phyloP scores from a whole-genome alignment of 53 echinoderm and acorn worm species.

The Echinometra lucunter region DNA sequence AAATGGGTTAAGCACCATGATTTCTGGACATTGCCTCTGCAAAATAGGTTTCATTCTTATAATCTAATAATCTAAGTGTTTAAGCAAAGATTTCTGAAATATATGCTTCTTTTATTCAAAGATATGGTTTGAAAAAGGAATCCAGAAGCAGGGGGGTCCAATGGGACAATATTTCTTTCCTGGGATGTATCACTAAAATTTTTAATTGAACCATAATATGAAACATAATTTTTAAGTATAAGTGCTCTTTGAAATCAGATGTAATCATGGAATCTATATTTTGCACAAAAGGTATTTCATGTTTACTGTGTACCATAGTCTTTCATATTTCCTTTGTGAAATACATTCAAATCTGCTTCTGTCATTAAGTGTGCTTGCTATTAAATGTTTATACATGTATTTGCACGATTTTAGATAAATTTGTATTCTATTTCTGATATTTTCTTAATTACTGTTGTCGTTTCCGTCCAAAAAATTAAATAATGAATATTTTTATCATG shows the following conservation, averaged over 20 bases:
- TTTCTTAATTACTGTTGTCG: not conserved
- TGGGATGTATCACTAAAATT: not conserved
- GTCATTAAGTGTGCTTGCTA: not conserved
- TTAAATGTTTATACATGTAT: not conserved
- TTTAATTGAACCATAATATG: not conserved
- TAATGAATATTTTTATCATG: not conserved
- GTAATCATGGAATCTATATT: not conserved
- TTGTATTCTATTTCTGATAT: not conserved
- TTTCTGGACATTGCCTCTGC: no score
- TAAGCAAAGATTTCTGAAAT: not conserved
- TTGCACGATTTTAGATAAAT: not conserved
- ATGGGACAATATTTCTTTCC: not conserved
- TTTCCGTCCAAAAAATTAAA: not conserved
- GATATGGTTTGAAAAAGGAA: not conserved
- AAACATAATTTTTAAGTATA: not conserved
- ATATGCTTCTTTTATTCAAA: not conserved
- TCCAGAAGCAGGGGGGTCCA: not conserved
- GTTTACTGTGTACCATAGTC: not conserved
- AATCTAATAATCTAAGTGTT: not conserved
- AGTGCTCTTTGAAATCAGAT: not conserved
- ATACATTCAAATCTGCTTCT: not conserved
- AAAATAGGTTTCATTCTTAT: no score
- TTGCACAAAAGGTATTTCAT: not conserved
- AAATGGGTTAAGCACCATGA: no score
- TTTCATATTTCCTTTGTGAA: not conserved